Conservation (phyloP, 2,888 invertebrate species). For the Erebia epiphron region DNA sequence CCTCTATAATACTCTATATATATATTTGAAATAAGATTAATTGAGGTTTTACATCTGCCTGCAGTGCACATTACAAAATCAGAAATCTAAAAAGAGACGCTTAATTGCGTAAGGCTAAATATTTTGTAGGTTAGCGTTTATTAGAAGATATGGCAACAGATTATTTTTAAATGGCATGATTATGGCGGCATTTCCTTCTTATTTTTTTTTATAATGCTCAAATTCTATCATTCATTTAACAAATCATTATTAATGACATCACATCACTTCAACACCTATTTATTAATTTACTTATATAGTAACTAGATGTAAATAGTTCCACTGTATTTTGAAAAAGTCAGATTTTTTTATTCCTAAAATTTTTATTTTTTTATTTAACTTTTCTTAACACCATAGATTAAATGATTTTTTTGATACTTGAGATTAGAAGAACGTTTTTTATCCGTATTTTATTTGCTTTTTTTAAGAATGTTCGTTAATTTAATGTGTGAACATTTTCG, state of each 20-base stretch:
- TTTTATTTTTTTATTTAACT: too few relatives aligned
- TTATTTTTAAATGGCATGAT: not conserved
- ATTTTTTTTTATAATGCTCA: constrained; percentile 14
- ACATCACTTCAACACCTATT: constrained; percentile 16
- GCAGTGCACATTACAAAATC: constrained; percentile 7
- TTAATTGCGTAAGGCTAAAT: too few relatives aligned
- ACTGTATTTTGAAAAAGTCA: not conserved
- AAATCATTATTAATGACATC: not conserved
- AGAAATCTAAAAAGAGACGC: too few relatives aligned
- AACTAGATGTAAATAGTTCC: constrained; percentile 1
- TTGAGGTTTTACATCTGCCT: constrained; percentile 6
- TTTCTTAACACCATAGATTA: not conserved
- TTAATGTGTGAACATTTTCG: too few relatives aligned
- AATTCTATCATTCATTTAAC: constrained; percentile 5
- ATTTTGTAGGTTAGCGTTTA: too few relatives aligned
- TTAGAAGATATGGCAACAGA: too few relatives aligned
- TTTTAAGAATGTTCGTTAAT: too few relatives aligned
- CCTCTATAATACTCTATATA: too few relatives aligned
- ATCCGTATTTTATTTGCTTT: too few relatives aligned
- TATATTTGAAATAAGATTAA: too few relatives aligned
- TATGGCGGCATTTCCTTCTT: not conserved
- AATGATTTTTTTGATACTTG: not conserved
- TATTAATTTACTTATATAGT: constrained; percentile 7
- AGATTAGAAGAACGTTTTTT: too few relatives aligned
- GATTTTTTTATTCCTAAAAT: not conserved